Percentiles rank a stretch among this genome's conserved stretches.
phyloP scores from a whole-genome alignment of 2,113 vertebrate species.

The Holacanthus passer region DNA sequence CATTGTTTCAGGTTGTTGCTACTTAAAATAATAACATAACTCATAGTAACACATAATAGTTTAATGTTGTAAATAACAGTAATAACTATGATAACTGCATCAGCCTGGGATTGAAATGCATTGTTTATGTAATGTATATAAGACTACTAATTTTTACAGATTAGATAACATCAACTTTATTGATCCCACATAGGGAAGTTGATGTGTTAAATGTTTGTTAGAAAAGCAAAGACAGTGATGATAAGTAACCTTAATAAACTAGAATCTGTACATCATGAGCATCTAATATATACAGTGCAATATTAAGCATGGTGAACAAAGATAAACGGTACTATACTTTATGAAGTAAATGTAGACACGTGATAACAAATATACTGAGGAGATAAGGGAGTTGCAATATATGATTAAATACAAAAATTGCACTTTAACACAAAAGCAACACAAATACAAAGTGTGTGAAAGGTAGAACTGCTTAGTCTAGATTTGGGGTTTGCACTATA shows the following conservation, averaged over 20 bases:
- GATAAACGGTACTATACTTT: background rate
- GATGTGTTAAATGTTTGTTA: background rate
- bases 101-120: background rate
- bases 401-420: background rate
- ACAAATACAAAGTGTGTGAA: background rate
- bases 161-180: background rate
- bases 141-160: background rate
- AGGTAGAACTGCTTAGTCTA: background rate
- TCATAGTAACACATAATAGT: background rate
- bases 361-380: background rate
- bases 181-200: background rate
- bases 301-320: background rate
- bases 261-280: background rate
- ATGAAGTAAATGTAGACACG: background rate
- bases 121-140: background rate
- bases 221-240: background rate
- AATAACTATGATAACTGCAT: background rate
- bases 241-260: background rate
- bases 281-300: background rate
- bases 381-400: background rate
- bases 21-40: background rate
- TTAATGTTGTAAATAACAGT: background rate
- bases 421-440: background rate
- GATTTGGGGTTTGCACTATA: background rate
- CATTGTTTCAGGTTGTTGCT: background rate